A percentile compares a stretch with the other conserved stretches of the same genome.
Evolutionary conservation across 1,140 invertebrate genomes (phyloP).

Genomic region (Daktulosphaira vitifoliae): DNA sequence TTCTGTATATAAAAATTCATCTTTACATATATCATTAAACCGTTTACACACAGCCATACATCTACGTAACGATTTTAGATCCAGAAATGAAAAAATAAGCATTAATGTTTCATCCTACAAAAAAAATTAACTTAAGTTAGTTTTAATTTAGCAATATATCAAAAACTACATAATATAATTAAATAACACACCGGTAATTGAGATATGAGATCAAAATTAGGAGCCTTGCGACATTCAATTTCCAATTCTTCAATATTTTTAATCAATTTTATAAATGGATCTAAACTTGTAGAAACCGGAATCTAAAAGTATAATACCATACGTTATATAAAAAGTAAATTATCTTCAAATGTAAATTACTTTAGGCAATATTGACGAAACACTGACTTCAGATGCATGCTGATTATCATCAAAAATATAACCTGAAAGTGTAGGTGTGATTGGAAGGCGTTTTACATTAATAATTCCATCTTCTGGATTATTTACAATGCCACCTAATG

Average conservation of each 20-base stretch:
- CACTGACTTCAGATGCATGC: background rate
- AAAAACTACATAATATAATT: background rate
- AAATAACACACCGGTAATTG: slow-evolving; percentile 3
- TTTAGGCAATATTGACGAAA: background rate
- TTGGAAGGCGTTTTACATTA: background rate
- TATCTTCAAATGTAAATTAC: background rate
- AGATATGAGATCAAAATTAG: background rate
- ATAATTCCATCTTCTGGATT: slow-evolving; percentile 11
- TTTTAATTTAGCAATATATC: background rate
- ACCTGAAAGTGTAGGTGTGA: background rate
- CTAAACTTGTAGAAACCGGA: slow-evolving; percentile 10
- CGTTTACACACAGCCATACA: slow-evolving; percentile 65
- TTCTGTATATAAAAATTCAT: slow-evolving; percentile 65
- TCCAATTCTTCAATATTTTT: slow-evolving; percentile 27
- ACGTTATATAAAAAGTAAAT: background rate
- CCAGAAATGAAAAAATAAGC: slow-evolving; percentile 65
- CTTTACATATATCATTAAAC: slow-evolving; percentile 63
- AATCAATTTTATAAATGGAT: slow-evolving; percentile 19
- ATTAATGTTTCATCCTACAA: slow-evolving; percentile 41
- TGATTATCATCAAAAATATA: slow-evolving; percentile 7
- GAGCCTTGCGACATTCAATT: background rate
- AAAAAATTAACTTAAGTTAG: background rate
- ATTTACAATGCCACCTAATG: slow-evolving; percentile 54
- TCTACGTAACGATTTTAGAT: slow-evolving; percentile 64
- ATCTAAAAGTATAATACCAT: background rate